Base-by-base conservation (phyloP, 2,888 invertebrate species). In the Agrilus cyanescens region DNA sequence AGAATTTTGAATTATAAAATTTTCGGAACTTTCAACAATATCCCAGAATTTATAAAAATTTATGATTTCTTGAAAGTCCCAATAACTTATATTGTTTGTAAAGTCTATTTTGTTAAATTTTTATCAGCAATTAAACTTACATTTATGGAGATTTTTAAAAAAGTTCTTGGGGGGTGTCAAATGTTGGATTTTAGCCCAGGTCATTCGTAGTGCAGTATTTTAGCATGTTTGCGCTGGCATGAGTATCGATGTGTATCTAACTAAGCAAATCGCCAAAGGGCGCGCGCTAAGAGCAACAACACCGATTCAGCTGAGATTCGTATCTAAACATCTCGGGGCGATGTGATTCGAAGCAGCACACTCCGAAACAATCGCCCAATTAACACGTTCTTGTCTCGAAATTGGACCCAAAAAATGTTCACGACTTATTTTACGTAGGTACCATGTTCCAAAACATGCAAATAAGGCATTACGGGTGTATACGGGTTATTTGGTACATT, bases 261-360 rank as follows among this genome's bases (percentile, higher is more conserved):
- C 57, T 55, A 56, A 57, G 55, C 56, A 55, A 57, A 57, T 54
- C 56, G 56, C 56, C 52, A 46, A 37, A 40, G 52, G 56, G 53
- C 48, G 47, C 52, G 48, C 47, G 55, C 58, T 60, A 60, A 62
- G 59, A 60, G 60, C 60, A 59, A 61, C 60, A 60, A 56, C 56
- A 51, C 54, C 54, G 55, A 57, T 54, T 57, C 51, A 51, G 55
- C 56, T 55, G 56, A 60, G 59, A 60, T 57, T 58, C 55, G 48
- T 60, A 60, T 58, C 59, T 56, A 62, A 63, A 63, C 57, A 62
- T 46, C 62, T 59, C 43, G 38, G 35, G 53, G 62, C 56, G 56
- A 56, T 59, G 59, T 58, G 60, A 61, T 61, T 60, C 54, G 51
- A 53, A 57, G 25, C 56, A 53, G 53, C 54, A 55, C 53, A 54